These are phyloP conservation scores for Prenolepis imparis DNA, from an alignment of 2,888 invertebrate genomes.

Conservation along the genomic window DNA sequence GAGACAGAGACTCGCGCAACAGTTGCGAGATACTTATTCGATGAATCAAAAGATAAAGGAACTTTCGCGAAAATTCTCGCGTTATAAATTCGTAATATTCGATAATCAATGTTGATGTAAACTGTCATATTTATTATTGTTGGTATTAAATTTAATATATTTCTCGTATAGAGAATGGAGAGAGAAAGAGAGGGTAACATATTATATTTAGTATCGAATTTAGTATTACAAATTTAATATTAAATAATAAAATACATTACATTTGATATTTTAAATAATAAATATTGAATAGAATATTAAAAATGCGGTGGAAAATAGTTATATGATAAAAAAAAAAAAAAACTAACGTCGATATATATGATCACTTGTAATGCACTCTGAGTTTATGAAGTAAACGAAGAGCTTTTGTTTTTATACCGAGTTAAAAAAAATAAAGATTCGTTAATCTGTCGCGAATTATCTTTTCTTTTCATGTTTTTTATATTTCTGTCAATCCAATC, in stretches of 20 bases:
- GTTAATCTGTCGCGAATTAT: neutral
- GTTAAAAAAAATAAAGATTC: neutral
- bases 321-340: no score
- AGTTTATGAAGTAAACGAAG: neutral
- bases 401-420: neutral
- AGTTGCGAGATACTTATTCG: slow-evolving; percentile 9
- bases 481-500: neutral
- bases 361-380: slow-evolving; percentile 6
- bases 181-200: neutral
- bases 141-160: slow-evolving; percentile 30
- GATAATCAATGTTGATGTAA: neutral
- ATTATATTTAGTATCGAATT: slow-evolving; percentile 39
- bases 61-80: neutral
- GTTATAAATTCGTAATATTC: neutral
- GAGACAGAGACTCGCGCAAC: slow-evolving; percentile 20
- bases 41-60: neutral
- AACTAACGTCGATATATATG: neutral
- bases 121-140: slow-evolving; percentile 2
- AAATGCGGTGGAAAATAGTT: no score
- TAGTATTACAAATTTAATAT: slow-evolving; percentile 18
- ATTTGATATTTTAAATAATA: slow-evolving; percentile 6
- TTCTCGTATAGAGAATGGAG: neutral
- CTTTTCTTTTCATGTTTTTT: neutral
- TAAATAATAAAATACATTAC: slow-evolving; percentile 18
- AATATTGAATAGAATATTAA: neutral